Evolutionary conservation across 2,113 vertebrate species (phyloP).

Genomic region (Ursus arctos): DNA sequence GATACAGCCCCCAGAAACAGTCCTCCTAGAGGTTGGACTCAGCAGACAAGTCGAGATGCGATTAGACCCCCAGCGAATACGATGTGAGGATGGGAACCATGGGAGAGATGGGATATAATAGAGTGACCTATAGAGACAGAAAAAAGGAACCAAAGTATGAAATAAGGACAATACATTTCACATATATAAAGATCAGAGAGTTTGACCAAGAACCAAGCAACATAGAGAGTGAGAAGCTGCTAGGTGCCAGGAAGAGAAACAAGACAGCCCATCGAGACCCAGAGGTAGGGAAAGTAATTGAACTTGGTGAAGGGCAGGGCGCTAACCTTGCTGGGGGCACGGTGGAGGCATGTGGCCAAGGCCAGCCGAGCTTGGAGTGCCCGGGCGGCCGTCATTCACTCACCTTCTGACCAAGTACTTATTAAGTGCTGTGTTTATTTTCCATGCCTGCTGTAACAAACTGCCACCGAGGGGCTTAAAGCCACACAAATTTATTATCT

Average conservation of each 20-base stretch:
- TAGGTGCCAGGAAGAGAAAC: not conserved
- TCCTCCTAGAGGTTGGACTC: not conserved
- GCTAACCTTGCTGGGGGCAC: not conserved
- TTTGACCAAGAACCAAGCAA: constrained; percentile 1
- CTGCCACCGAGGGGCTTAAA: not conserved
- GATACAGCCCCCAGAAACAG: not conserved
- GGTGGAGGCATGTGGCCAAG: rapidly evolving
- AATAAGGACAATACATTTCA: not conserved
- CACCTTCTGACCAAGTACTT: not conserved
- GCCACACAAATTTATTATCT: not conserved
- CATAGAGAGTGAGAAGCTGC: not conserved
- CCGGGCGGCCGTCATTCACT: not conserved
- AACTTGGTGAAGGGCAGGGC: not conserved
- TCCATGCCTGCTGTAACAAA: not conserved
- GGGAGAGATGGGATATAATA: not conserved
- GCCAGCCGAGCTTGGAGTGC: not conserved
- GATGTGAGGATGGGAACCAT: not conserved
- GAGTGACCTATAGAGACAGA: not conserved
- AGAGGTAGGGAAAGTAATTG: not conserved
- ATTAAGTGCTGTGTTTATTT: not conserved
- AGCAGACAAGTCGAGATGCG: not conserved
- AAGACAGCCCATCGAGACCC: not conserved
- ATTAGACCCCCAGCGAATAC: not conserved
- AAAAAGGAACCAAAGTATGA: not conserved
- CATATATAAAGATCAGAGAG: not conserved